Conservation (phyloP, 2,888 invertebrate species). For the Tolmerus cingulatus region DNA sequence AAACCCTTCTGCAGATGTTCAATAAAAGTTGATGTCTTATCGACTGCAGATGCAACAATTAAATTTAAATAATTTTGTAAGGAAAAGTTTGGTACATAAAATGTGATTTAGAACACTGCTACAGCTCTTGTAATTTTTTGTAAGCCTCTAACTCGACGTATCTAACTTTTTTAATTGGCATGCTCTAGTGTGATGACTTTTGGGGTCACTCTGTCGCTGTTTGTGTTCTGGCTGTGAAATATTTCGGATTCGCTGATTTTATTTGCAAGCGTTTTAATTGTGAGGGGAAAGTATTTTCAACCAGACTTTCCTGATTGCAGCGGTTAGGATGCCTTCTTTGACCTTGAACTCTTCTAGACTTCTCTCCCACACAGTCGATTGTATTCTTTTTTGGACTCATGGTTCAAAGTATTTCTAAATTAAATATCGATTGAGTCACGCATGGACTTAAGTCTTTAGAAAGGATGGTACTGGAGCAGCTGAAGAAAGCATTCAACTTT, state of each 20-base stretch:
- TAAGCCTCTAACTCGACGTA: not conserved
- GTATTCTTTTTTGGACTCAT: not conserved
- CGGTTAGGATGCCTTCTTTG: not conserved
- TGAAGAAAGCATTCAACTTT: not conserved
- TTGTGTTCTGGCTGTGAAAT: not conserved
- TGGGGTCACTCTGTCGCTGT: not conserved
- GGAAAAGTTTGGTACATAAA: slow-evolving; percentile 1
- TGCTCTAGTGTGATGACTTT: not conserved
- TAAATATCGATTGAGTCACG: not conserved
- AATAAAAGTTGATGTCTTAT: slow-evolving; percentile 52
- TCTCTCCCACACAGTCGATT: not conserved
- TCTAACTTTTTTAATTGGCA: not conserved
- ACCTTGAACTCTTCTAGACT: not conserved
- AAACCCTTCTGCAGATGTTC: slow-evolving; percentile 72
- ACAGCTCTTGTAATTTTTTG: not conserved
- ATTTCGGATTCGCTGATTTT: not conserved
- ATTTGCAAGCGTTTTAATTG: not conserved
- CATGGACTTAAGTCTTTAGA: too few relatives aligned
- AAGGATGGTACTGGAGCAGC: too few relatives aligned
- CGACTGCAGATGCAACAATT: not conserved
- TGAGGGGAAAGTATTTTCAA: not conserved
- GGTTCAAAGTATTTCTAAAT: not conserved
- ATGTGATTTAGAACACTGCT: not conserved
- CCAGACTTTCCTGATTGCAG: not conserved
- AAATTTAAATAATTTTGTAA: not conserved